These are phyloP conservation scores for Pantala flavescens DNA, from an alignment of 1,140 invertebrate genomes.

Conservation along the genomic window DNA sequence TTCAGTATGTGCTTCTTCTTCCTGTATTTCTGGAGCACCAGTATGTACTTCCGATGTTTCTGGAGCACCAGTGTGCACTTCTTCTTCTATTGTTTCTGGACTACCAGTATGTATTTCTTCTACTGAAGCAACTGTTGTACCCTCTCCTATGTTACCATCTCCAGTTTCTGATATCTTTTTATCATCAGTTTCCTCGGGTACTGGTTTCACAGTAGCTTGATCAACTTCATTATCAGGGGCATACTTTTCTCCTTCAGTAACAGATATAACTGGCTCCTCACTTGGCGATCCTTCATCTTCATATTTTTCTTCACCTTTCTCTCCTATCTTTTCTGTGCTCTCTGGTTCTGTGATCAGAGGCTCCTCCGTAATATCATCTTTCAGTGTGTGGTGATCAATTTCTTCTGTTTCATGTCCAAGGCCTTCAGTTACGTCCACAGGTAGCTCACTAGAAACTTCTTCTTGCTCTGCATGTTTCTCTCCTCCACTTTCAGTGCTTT, in stretches of 20 bases:
- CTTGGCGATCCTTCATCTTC: background rate
- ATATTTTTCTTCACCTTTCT: background rate
- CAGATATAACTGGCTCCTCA: background rate
- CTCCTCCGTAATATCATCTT: background rate
- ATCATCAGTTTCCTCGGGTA: background rate
- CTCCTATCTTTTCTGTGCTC: too few relatives aligned
- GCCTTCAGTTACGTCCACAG: background rate
- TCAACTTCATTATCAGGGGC: background rate
- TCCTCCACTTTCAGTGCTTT: too few relatives aligned
- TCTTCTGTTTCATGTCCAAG: background rate
- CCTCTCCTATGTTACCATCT: background rate
- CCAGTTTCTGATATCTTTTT: background rate
- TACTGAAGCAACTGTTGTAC: too few relatives aligned
- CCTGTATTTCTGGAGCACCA: background rate
- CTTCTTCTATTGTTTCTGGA: slow-evolving; percentile 16
- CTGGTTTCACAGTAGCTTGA: background rate
- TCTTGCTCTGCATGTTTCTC: too few relatives aligned
- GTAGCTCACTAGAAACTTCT: background rate
- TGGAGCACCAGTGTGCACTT: slow-evolving; percentile 20
- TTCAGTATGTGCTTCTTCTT: background rate
- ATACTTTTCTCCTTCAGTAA: background rate
- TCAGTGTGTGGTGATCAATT: background rate
- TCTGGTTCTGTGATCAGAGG: too few relatives aligned
- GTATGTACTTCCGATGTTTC: background rate
- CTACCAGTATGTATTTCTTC: slow-evolving; percentile 16